Evolutionary conservation across 2,113 vertebrate genomes (phyloP), one percentile per base, ranked within the genome.

Genomic region (Entelurus aequoreus): DNA sequence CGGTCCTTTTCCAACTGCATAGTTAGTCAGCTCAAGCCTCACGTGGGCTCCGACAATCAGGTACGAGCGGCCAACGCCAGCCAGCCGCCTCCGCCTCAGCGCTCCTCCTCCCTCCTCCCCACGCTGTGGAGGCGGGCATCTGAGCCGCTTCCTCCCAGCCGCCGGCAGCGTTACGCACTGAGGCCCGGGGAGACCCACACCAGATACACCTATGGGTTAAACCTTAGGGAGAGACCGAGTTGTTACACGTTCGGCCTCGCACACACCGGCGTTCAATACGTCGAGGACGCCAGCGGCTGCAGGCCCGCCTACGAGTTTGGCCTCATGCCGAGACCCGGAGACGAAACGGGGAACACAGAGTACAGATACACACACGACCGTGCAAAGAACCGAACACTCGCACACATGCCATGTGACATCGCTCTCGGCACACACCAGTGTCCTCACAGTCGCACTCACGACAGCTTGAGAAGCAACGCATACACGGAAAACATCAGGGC

Each of bases 401-500:
- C 56, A 6, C 57, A 35, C 50, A 2, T 8, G 8, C 71, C 44
- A 4, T 9, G 58, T 47, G 61, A 8, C 54, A 0, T 3, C 5
- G 0, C 4, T 4, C 37, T 68, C 4, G 42, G 69, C 54, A 8
- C n/a, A 0, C 48, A 6, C 51, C 0, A 1, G 0, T 1, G 3
- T 10, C 9, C 44, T 5, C 47, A 36, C 4, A 11, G 5, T 1
- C 0, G 60, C 44, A 4, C 19, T 1, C 15, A 8, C 12, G 0
- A 59, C n/a, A 0, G 42, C 52, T 14, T 8, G 46, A 63, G 48
- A 19, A 12, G 66, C 15, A 51, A 8, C 54, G 47, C 40, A 1
- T 88, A 88, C 77, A 0, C 79, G 0, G 77, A 83, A 6, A 66
- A 84, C 74, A 86, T 88, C 58, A n/a, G 87, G 42, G 83, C 83